These are phyloP conservation scores for Hyperoplus lanceolatus DNA, from an alignment of 2,797 vertebrate genomes.

Conservation along the genomic window DNA sequence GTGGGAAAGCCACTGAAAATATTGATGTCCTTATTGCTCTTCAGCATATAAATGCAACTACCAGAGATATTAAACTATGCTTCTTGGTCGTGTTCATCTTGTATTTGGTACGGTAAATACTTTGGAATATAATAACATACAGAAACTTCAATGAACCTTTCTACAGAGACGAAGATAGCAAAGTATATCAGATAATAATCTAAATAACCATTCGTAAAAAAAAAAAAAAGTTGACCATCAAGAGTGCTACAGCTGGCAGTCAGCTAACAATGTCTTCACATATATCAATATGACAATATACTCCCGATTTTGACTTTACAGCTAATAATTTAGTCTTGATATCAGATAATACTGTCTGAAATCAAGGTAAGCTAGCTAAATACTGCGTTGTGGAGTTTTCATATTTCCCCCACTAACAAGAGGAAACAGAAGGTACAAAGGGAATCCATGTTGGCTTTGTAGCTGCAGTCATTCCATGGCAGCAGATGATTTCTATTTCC, in stretches of 20 bases:
- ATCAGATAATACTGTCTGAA: no score
- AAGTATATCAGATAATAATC: not conserved
- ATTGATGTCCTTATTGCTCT: not conserved
- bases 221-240: not conserved
- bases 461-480: constrained; percentile 52
- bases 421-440: constrained; percentile 12
- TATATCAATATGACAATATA: not conserved
- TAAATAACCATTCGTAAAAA: no score
- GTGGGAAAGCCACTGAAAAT: not conserved
- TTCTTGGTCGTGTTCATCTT: not conserved
- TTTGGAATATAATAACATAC: not conserved
- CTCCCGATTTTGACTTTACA: not conserved
- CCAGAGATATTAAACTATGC: not conserved
- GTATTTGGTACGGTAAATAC: not conserved
- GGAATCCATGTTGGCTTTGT: constrained; percentile 62
- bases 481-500: constrained; percentile 34
- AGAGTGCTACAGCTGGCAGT: not conserved
- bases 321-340: not conserved
- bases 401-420: not conserved
- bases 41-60: no score
- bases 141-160: not conserved
- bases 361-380: not conserved
- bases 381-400: not conserved
- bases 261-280: not conserved
- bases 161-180: not conserved